Evolutionary conservation across 1,140 invertebrate species (phyloP), one percentile per base, ranked within the genome.

Genomic region (Lasaia peninsularis): DNA sequence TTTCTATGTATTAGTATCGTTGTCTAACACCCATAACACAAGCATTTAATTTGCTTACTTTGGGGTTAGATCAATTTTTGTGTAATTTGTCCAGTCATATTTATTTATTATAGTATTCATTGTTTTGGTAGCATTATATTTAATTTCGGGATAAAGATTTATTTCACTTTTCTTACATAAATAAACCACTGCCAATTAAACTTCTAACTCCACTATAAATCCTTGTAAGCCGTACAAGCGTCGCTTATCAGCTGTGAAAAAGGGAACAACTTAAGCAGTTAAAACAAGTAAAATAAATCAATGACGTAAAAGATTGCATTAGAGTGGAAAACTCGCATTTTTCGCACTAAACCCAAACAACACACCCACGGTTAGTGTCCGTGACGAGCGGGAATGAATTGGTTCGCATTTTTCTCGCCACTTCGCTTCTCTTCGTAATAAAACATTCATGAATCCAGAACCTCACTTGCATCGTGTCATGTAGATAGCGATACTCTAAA

Each of bases 361-460:
- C 76, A 74, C 62, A 67, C 76, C 77, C 77, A 78, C 73, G 79
- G 75, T 85, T 82, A 82, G 71, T 80, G 69, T 75, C 79, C 76
- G 75, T 84, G 84, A 85, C 80, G 80, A 85, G 72, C 70, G 71
- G 62, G 72, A 82, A 87, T 78, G 74, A 73, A 85, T 86, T 70
- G 71, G 72, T 67, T 66, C 73, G 65, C 80, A 86, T 88, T 83
- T 86, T 83, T 88, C 79, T 80, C 72, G 63, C 71, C 70, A 55
- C 72, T 71, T 74, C 72, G 73, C 75, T 28, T 55, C 37, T 48
- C 69, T 76, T 69, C 58, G 65, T 72, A 72, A 83, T 83, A 81
- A 83, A 82, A 78, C 75, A 83, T 84, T 82, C 77, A 78, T 80
- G 78, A 78, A 76, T 82, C 70, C 73, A 67, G n/a, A 67, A 48